Evolutionary conservation across 2,888 invertebrate species (phyloP).

Genomic region (Nomada lathburiana): DNA sequence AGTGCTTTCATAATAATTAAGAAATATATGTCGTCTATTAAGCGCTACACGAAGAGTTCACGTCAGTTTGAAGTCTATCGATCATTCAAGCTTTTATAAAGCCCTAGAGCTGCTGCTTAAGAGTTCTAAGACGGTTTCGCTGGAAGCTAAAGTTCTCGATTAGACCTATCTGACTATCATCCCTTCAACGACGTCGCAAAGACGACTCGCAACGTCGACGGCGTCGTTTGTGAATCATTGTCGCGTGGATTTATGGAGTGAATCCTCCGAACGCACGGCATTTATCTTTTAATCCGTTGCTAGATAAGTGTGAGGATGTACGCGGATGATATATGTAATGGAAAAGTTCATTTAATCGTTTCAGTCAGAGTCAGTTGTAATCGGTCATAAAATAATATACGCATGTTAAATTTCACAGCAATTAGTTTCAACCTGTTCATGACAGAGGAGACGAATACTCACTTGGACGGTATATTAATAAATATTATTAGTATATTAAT

Average conservation of each 20-base stretch:
- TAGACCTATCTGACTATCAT: constrained; percentile 28
- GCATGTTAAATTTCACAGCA: no score
- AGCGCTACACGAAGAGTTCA: constrained; percentile 9
- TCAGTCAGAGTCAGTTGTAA: no score
- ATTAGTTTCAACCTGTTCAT: no score
- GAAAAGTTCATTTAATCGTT: neutral
- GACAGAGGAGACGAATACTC: no score
- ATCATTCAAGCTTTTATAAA: constrained; percentile 49
- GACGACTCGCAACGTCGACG: neutral
- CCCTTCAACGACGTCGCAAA: constrained; percentile 18
- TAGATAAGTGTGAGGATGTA: neutral
- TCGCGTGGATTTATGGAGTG: neutral
- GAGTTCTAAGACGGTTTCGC: constrained; percentile 65
- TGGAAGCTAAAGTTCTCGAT: constrained; percentile 39
- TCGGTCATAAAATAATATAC: no score
- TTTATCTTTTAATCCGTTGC: neutral
- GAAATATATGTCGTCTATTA: neutral
- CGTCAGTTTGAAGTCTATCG: constrained; percentile 52
- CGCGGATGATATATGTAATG: neutral
- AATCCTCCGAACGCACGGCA: neutral
- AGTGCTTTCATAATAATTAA: no score
- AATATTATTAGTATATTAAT: no score
- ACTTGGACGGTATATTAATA: no score
- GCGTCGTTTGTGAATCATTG: neutral
- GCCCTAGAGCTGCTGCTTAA: constrained; percentile 62